Base-by-base conservation (phyloP, 2,888 invertebrate genomes). In the Linnaemya tessellans region DNA sequence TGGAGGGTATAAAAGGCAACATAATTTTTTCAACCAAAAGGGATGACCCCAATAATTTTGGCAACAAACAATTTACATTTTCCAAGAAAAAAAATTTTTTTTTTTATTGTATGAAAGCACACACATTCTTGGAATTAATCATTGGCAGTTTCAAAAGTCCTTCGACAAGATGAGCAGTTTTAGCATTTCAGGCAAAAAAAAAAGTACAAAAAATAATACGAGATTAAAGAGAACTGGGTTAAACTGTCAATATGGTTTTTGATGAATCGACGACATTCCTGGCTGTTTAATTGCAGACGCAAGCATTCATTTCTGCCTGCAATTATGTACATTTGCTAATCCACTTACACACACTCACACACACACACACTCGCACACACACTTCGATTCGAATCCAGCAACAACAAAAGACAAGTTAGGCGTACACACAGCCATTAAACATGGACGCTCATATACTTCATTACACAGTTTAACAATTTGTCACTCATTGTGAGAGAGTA, bases 381-480 rank as follows among this genome's bases (percentile, higher is more conserved):
- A n/a, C 11, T 30, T 30, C 5, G 5, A 30, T 30, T 30, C 30
- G 30, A 30, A 30, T 3, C 2, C 30, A 3, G 5, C 30, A 30
- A 5, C 30, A 30, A 30, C 2, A 30, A 30, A 30, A 5, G 30
- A 43, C 1, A 46, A 41, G 9, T 58, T 10, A 35, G 15, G 15
- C 38, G 13, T 5, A 11, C 18, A 71, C 13, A 20, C 18, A 62
- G 38, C 0, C 68, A 70, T 51, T 78, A 51, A 51, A 70, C 51
- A 70, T 51, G 62, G 41, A 60, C 64, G 43, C 43, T 68, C 67
- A 68, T 84, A 77, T 80, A 62, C 77, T 80, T 77, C 82, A 75
- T 82, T 82, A 82, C 30, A 46, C 65, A 30, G 79, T 71, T 82
- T 81, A 43, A 65, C 73, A 85, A 82, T 82, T 70, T 81, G 77